Conservation (phyloP, 1,140 invertebrate genomes). For the Vollenhovia emeryi region DNA sequence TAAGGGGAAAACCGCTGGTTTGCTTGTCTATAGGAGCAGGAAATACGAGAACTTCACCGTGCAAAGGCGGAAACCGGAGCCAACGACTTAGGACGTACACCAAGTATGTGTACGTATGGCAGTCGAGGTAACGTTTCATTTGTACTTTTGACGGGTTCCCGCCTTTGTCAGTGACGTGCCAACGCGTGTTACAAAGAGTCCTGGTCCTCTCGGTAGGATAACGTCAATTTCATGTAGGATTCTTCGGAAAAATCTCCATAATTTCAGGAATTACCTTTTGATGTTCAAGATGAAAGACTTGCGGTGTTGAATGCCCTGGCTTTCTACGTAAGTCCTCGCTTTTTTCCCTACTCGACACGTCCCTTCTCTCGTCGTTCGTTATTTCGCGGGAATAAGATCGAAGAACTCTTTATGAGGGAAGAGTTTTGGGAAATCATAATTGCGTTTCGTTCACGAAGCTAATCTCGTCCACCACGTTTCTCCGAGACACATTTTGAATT, state of each 20-base stretch:
- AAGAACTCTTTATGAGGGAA: constrained; percentile 61
- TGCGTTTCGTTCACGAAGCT: constrained; percentile 13
- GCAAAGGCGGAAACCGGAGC: constrained; percentile 41
- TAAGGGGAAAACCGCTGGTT: not conserved
- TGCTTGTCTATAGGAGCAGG: not conserved
- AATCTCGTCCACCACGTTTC: not conserved
- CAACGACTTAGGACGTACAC: constrained; percentile 34
- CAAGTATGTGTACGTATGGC: constrained; percentile 49
- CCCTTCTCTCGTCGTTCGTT: constrained; percentile 26
- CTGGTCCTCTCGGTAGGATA: constrained; percentile 58
- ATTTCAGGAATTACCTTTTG: constrained; percentile 84
- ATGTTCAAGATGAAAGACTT: constrained; percentile 83
- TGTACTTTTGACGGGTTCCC: constrained; percentile 65
- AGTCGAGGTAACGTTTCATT: constrained; percentile 75
- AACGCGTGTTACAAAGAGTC: constrained; percentile 74
- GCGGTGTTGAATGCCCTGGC: constrained; percentile 60
- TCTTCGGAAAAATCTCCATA: constrained; percentile 83
- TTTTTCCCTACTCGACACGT: constrained; percentile 35
- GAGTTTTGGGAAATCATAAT: constrained; percentile 16
- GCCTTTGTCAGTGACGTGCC: constrained; percentile 34
- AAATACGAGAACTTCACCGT: constrained; percentile 15
- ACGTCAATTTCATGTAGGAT: constrained; percentile 79
- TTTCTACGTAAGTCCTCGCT: constrained; percentile 37
- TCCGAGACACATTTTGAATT: constrained; percentile 32
- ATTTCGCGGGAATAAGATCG: constrained; percentile 63